Evolutionary conservation across 1,140 invertebrate species (phyloP), one percentile per base, ranked within the genome.

Genomic region (Diorhabda sublineata): DNA sequence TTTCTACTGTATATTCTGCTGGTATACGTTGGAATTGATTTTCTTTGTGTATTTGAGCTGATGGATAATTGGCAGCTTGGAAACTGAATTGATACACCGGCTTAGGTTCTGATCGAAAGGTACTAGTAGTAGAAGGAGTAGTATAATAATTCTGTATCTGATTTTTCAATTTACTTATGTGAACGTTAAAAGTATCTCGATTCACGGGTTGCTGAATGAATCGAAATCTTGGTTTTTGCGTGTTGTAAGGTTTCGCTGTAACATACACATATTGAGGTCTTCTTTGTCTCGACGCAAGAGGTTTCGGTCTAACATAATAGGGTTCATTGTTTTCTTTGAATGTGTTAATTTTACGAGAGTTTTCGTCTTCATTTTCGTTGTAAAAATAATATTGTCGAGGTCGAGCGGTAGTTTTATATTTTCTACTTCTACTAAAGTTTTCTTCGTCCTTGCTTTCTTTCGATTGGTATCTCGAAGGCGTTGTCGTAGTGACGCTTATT

Each of bases 11-110:
- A 75, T 89, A 89, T 73, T 87, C 85, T 6, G 87, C 85, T 73
- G 86, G 78, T 80, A 86, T 85, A 4, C 87, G 87, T 66, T 85
- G 82, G 76, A 89, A 88, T 42, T 85, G 84, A 75, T 88, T 85
- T 9, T 85, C 82, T 67, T 83, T 79, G 59, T 85, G 85, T 47
- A 87, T 64, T 9, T 65, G 64, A 3, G 70, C 71, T 73, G 79
- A 76, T 71, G 69, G 74, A 68, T 86, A 86, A 69, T 85, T 83
- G 1, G 81, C 82, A 0, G 85, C 81, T 69, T 87, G 82, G 70
- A 87, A 87, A 71, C 84, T 86, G 73, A 85, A 87, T 70, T 87
- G 86, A 73, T 87, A 88, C 5, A 87, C 82, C 2, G 87, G 84
- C 75, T 85, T 87, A 3, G 85, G 68, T n/a, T 71, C 64, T 45